These are phyloP conservation scores for Phenacoccus solenopsis DNA, from an alignment of 1,140 invertebrate genomes.

Conservation along the genomic window DNA sequence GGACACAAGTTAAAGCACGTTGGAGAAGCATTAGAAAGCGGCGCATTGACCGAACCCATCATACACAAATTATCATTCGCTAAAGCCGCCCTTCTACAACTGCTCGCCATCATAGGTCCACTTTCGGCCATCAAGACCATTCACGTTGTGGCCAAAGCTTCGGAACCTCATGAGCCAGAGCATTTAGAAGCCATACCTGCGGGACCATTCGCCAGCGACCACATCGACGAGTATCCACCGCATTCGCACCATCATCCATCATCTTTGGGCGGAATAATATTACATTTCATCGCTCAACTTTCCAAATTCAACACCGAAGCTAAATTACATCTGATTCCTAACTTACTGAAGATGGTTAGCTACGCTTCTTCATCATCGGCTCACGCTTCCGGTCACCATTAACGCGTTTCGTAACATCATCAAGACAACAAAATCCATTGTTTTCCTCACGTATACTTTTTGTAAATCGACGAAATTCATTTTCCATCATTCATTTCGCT, in stretches of 20 bases:
- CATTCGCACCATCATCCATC: not conserved
- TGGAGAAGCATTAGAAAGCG: not conserved
- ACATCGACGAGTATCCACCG: not conserved
- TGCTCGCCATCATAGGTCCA: constrained; percentile 6
- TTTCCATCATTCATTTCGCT: not conserved
- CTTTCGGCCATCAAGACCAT: constrained; percentile 1
- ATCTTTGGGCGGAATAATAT: not conserved
- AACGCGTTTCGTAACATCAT: not conserved
- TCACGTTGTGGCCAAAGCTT: not conserved
- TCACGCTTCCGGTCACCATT: not conserved
- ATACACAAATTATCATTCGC: not conserved
- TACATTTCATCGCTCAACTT: not conserved
- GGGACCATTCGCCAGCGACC: not conserved
- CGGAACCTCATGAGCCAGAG: not conserved
- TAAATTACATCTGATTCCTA: not conserved
- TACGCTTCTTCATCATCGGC: not conserved
- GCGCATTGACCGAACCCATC: not conserved
- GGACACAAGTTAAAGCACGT: not conserved
- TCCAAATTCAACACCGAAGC: constrained; percentile 8
- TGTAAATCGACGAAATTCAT: no score
- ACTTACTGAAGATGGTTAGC: not conserved
- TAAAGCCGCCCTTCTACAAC: not conserved
- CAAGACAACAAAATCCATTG: no score
- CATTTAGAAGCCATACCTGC: not conserved
- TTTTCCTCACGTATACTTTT: not conserved